Evolutionary conservation across 2,113 vertebrate species (phyloP).

Genomic region (Psittacula cyanocephala): DNA sequence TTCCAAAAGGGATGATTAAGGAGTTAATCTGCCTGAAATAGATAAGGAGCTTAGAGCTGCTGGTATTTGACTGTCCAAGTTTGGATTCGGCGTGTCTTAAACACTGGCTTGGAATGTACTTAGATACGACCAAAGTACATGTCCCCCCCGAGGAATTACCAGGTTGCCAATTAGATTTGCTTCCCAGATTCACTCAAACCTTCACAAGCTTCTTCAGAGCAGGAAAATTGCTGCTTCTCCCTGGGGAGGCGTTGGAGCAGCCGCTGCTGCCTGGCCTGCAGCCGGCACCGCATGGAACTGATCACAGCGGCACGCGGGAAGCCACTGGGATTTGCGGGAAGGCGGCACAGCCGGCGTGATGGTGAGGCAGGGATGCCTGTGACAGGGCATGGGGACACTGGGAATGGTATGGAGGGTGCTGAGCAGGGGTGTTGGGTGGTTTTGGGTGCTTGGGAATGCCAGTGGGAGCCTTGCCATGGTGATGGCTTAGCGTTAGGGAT

Average conservation of each 20-base stretch:
- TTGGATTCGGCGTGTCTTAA: conserved; percentile 55
- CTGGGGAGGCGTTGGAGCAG: not conserved
- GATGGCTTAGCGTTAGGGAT: fast-evolving
- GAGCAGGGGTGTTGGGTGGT: not conserved
- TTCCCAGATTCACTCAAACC: conserved; percentile 72
- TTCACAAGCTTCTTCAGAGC: conserved; percentile 65
- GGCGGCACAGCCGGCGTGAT: not conserved
- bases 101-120: conserved; percentile 64
- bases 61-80: conserved; percentile 66
- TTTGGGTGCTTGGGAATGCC: not conserved
- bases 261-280: not conserved
- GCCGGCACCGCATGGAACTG: not conserved
- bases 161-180: conserved; percentile 73
- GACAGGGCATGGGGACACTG: fast-evolving
- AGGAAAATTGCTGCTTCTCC: conserved; percentile 67
- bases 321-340: not conserved
- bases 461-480: fast-evolving
- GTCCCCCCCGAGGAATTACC: conserved; percentile 62
- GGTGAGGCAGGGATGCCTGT: not conserved
- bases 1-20: conserved; percentile 60
- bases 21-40: conserved; percentile 48
- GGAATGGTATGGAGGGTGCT: not conserved
- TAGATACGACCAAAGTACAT: conserved; percentile 48
- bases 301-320: not conserved
- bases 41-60: conserved; percentile 67